Percentiles rank a stretch among this genome's conserved stretches.
Conservation (phyloP, 1,140 invertebrate genomes). For the Temnothorax nylanderi region DNA sequence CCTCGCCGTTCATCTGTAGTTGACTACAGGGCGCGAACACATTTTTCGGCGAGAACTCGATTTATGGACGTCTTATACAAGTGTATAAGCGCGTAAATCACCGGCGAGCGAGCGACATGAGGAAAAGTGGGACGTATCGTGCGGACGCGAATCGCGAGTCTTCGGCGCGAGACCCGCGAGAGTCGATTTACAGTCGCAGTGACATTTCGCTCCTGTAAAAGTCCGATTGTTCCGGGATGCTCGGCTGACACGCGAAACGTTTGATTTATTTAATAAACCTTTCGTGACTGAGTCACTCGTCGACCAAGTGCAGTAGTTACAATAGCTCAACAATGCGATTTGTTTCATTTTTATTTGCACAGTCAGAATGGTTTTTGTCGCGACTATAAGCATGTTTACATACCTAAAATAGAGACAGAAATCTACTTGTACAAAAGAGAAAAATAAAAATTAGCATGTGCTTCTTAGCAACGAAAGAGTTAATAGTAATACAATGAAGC, state of each 20-base stretch:
- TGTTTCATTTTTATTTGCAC: conserved; percentile 18
- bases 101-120: conserved; percentile 12
- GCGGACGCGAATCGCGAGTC: not conserved
- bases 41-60: conserved; percentile 47
- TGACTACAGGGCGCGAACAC: not conserved
- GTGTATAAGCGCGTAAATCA: conserved; percentile 49
- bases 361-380: not conserved
- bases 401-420: conserved; percentile 10
- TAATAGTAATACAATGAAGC: not conserved
- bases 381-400: not conserved
- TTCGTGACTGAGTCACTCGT: conserved; percentile 2
- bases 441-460: not conserved
- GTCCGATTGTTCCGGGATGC: conserved; percentile 45
- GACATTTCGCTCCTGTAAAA: conserved; percentile 51
- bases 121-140: conserved; percentile 55
- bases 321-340: conserved; percentile 8
- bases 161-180: conserved; percentile 43
- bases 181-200: conserved; percentile 56
- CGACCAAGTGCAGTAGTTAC: conserved; percentile 11
- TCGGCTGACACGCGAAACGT: not conserved
- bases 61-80: conserved; percentile 58
- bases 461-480: not conserved
- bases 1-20: not conserved
- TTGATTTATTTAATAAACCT: conserved; percentile 54
- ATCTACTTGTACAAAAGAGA: not conserved